Base-by-base conservation (phyloP, 2,888 invertebrate genomes). In the Sminthurides aquaticus region DNA sequence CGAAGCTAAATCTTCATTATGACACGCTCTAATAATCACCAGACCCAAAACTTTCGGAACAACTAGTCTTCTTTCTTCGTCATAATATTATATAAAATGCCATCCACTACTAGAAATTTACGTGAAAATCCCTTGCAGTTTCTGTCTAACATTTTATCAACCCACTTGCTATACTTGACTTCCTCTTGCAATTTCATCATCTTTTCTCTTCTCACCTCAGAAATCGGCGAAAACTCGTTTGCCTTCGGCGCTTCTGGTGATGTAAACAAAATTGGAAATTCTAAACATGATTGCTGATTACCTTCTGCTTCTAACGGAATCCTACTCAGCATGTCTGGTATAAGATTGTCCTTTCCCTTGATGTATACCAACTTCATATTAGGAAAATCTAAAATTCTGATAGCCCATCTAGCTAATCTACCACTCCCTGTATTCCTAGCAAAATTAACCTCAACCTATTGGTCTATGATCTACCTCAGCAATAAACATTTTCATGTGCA, bases 231-330 rank as follows among this genome's bases (percentile, higher is more conserved):
- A n/a, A n/a, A n/a, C n/a, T n/a, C n/a, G n/a, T n/a, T n/a, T n/a
- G n/a, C n/a, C n/a, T n/a, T n/a, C n/a, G n/a, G n/a, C n/a, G n/a
- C n/a, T n/a, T n/a, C n/a, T n/a, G n/a, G n/a, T n/a, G n/a, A n/a
- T n/a, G n/a, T n/a, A n/a, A 52, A 52, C 52, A 52, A 52, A 20
- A 52, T 52, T 20, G 52, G 52, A 52, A 52, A 52, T 20, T 52
- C 52, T 22, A 52, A 52, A 52, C 52, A 52, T 52, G 18, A 20
- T 15, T 22, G 5, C 5, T 22, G 11, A 52, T 52, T 20, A 8
- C 22, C 20, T 15, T 52, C 11, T 15, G 5, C 20, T 22, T 22
- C 52, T 18, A 52, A 5, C 20, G 52, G 52, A 8, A 52, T 15
- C 20, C 52, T 52, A 22, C 52, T 52, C 20, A 52, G 20, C 5